Conservation (phyloP, 2,113 vertebrate genomes). For the Polyodon spathula region DNA sequence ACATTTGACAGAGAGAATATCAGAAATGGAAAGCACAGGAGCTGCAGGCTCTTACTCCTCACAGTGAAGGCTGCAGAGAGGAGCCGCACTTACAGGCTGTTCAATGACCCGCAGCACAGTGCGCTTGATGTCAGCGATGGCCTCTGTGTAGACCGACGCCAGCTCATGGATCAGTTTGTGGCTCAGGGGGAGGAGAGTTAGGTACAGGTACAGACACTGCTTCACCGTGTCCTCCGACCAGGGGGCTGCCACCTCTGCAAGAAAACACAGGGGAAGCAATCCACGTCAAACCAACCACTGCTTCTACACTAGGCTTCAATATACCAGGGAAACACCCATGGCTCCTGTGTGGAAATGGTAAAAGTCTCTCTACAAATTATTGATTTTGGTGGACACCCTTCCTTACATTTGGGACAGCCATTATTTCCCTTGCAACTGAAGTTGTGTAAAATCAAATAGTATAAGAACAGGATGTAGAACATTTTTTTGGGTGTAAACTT, state of each 20-base stretch:
- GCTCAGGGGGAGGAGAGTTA: constrained; percentile 85
- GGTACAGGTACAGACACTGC: constrained; percentile 88
- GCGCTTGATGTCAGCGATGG: constrained; percentile 91
- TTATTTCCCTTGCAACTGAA: no score
- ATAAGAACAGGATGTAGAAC: no score
- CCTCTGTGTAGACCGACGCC: constrained; percentile 85
- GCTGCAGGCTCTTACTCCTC: neutral
- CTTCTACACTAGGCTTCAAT: neutral
- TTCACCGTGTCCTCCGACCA: constrained; percentile 91
- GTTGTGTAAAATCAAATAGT: no score
- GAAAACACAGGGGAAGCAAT: neutral
- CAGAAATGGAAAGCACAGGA: neutral
- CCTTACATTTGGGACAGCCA: no score
- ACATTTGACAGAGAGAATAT: neutral
- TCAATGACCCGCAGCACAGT: constrained; percentile 85
- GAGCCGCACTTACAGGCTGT: constrained; percentile 66
- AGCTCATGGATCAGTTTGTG: constrained; percentile 88
- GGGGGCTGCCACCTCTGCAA: constrained; percentile 79
- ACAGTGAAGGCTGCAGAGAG: neutral
- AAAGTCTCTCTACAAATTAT: no score
- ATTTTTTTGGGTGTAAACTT: no score
- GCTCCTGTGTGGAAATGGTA: no score
- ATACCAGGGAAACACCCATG: neutral
- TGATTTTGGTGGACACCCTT: no score
- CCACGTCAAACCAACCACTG: neutral